phyloP scores from a whole-genome alignment of 2,888 invertebrate genomes.

The Pecten maximus region DNA sequence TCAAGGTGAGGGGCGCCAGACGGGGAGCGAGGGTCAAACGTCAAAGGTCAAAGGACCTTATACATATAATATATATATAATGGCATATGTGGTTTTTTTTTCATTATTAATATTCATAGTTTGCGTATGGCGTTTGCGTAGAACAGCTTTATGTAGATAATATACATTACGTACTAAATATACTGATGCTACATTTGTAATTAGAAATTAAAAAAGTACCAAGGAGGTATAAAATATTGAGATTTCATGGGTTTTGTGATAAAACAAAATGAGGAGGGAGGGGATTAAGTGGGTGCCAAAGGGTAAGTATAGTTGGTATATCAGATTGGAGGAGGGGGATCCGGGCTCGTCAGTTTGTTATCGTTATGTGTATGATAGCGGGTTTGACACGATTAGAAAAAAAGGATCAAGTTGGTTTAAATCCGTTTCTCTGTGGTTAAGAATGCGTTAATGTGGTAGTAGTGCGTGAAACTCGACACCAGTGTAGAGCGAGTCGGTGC shows the following conservation, averaged over 20 bases:
- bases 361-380: conserved; percentile 25
- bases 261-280: not conserved
- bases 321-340: not conserved
- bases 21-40: conserved; percentile 20
- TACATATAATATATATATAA: too few relatives aligned
- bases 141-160: not conserved
- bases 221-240: not conserved
- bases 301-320: not conserved
- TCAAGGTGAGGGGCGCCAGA: conserved; percentile 33
- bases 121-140: not conserved
- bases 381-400: conserved; percentile 27
- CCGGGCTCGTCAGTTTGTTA: not conserved
- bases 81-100: not conserved
- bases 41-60: not conserved
- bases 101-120: conserved; percentile 13
- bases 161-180: not conserved
- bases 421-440: conserved; percentile 24
- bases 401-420: conserved; percentile 17
- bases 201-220: not conserved
- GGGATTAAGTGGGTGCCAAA: not conserved
- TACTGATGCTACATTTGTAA: not conserved
- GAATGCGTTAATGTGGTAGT: conserved; percentile 19
- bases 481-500: not conserved
- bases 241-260: not conserved
- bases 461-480: not conserved